These are phyloP conservation scores for Apomyelois bistriatella DNA, from an alignment of 2,888 invertebrate species.

Conservation along the genomic window DNA sequence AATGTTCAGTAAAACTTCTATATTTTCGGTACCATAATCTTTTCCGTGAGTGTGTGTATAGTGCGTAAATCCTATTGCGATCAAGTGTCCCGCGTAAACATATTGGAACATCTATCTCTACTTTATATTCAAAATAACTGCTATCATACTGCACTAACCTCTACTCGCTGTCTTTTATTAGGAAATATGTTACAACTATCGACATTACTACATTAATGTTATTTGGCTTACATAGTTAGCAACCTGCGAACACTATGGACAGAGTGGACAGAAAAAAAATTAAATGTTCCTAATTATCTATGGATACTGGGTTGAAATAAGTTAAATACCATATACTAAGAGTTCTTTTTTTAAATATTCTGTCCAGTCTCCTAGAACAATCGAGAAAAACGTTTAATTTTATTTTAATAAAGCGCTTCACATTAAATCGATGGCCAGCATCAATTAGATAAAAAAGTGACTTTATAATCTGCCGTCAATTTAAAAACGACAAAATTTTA, in stretches of 20 bases:
- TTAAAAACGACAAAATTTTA: not conserved
- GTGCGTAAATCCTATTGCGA: conserved; percentile 25
- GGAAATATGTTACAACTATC: conserved; percentile 39
- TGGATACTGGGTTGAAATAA: no score
- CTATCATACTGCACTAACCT: conserved; percentile 39
- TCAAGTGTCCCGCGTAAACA: conserved; percentile 24
- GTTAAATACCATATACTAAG: no score
- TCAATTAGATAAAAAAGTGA: conserved; percentile 2
- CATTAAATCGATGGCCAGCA: conserved; percentile 4
- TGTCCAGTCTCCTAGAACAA: conserved; percentile 17
- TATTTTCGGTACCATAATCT: not conserved
- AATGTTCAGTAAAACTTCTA: no score
- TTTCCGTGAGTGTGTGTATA: not conserved
- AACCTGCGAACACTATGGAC: conserved; percentile 17
- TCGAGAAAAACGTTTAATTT: conserved; percentile 15
- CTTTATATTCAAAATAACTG: conserved; percentile 26
- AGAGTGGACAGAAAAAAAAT: no score
- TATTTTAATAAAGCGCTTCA: conserved; percentile 11
- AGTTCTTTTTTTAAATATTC: not conserved
- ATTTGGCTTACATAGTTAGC: conserved; percentile 26
- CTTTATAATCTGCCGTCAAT: not conserved
- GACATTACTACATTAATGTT: conserved; percentile 29
- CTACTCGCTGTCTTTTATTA: conserved; percentile 54
- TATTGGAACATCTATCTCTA: conserved; percentile 28
- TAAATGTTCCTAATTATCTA: no score